Evolutionary conservation across 2,888 invertebrate genomes (phyloP), one percentile per base, ranked within the genome.

Genomic region (Mellilla xanthometata): DNA sequence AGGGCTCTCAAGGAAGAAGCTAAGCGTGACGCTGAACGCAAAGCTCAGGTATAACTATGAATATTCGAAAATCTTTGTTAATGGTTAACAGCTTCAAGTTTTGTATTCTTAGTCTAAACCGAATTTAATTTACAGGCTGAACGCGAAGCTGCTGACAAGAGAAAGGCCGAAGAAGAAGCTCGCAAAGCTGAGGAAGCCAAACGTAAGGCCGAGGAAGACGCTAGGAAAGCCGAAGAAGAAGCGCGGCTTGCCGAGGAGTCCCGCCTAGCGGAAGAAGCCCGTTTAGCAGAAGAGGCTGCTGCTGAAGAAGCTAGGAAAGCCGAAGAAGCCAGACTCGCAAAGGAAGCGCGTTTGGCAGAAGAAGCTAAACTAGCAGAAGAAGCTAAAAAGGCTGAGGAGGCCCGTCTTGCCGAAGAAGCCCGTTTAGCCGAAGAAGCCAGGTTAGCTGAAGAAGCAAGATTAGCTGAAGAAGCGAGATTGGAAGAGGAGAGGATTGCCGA

Each of bases 161-260:
- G 87, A 39, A 73, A 85, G 54, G 91, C 87, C 52, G 93, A 92
- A 65, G 93, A 91, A 63, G 90, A 89, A 55, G 87, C 89, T 7
- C 84, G 85, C 30, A 87, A 80, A 54, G 90, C 90, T 42, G 91
- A 91, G 56, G 91, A 90, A 43, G 69, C 79, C 15, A 87, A 87
- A 53, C 88, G 89, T 19, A 86, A 86, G 57, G 91, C 91, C 8
- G 86, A 84, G 52, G 83, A 87, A 63, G 88, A 85, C 8, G 82
- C 84, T 29, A 74, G 73, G 52, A 84, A 77, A 74, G 90, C 89
- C 6, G 89, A 89, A 59, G 90, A 90, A 65, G 72, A 91, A 63
- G 84, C 81, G 9, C 70, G 60, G 7, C 80, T 80, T 33, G 89
- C 86, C 3, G 86, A 90, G 58, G 87, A 90, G 57, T 89, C 86